Evolutionary conservation across 2,888 invertebrate genomes (phyloP).

Genomic region (Biston stratarius): DNA sequence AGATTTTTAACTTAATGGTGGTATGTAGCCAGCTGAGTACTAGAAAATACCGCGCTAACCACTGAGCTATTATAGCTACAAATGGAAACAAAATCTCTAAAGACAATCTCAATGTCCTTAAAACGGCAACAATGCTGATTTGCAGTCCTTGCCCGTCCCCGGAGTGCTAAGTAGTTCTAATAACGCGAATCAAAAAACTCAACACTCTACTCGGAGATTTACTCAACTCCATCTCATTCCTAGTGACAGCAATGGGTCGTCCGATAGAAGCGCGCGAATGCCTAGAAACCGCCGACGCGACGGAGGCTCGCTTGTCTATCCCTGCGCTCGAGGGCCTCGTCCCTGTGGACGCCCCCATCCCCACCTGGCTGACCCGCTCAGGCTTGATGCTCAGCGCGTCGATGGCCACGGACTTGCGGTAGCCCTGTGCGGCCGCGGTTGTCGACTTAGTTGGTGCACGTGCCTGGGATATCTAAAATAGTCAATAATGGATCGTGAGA

Average conservation of each 20-base stretch:
- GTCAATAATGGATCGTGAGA: too few species aligned
- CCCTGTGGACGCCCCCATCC: too few species aligned
- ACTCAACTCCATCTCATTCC: constrained; percentile 55
- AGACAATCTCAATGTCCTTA: too few species aligned
- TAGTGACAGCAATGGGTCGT: not conserved
- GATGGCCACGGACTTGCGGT: constrained; percentile 54
- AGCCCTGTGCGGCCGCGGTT: not conserved
- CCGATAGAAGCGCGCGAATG: not conserved
- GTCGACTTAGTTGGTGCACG: not conserved
- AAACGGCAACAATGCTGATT: too few species aligned
- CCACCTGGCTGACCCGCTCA: not conserved
- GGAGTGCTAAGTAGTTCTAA: too few species aligned
- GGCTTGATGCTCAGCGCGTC: constrained; percentile 40
- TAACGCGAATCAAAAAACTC: too few species aligned
- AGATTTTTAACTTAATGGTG: too few species aligned
- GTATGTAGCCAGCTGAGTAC: too few species aligned
- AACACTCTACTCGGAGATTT: not conserved
- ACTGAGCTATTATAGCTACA: too few species aligned
- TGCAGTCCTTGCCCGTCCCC: too few species aligned
- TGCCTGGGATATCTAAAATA: not conserved
- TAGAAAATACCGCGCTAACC: too few species aligned
- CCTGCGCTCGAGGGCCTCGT: not conserved
- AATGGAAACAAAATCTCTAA: too few species aligned
- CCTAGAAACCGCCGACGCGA: not conserved
- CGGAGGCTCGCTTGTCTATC: not conserved